phyloP scores from a whole-genome alignment of 2,888 invertebrate species.

The Asteroscopus sphinx region DNA sequence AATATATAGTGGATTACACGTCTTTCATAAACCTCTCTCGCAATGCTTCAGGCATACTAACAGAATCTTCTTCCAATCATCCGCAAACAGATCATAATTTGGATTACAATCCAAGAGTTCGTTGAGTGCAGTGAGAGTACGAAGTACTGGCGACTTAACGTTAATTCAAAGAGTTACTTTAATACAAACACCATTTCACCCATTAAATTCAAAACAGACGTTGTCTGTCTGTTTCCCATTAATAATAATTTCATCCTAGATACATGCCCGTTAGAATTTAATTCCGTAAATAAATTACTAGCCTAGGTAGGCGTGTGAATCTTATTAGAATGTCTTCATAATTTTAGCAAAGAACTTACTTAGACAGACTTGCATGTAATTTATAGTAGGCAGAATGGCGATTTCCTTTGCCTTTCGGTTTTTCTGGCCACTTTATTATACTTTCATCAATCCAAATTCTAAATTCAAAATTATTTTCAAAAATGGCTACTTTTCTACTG shows the following conservation, averaged over 20 bases:
- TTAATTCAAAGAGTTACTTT: conserved; percentile 33
- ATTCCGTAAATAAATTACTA: conserved; percentile 55
- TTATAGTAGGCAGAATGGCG: conserved; percentile 5
- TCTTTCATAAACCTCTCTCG: no score
- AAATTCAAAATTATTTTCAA: no score
- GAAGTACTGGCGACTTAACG: no score
- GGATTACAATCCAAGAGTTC: no score
- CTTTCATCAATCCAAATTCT: no score
- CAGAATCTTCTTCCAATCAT: no score
- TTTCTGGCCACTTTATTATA: no score
- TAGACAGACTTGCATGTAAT: not conserved
- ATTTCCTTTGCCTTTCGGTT: conserved; percentile 1
- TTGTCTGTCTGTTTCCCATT: conserved; percentile 49
- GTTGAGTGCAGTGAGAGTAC: no score
- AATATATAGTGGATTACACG: no score
- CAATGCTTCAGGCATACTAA: no score
- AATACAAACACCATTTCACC: conserved; percentile 40
- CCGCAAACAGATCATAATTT: no score
- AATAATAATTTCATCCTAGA: conserved; percentile 57
- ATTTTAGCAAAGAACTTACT: conserved; percentile 18
- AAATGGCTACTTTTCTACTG: no score
- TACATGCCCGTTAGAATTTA: conserved; percentile 55
- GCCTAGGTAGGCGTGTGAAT: conserved; percentile 41
- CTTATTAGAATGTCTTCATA: conserved; percentile 33
- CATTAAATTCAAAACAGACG: conserved; percentile 40